Evolutionary conservation across 2,888 invertebrate species (phyloP), one percentile per base, ranked within the genome.

Genomic region (Eupithecia vulgata): DNA sequence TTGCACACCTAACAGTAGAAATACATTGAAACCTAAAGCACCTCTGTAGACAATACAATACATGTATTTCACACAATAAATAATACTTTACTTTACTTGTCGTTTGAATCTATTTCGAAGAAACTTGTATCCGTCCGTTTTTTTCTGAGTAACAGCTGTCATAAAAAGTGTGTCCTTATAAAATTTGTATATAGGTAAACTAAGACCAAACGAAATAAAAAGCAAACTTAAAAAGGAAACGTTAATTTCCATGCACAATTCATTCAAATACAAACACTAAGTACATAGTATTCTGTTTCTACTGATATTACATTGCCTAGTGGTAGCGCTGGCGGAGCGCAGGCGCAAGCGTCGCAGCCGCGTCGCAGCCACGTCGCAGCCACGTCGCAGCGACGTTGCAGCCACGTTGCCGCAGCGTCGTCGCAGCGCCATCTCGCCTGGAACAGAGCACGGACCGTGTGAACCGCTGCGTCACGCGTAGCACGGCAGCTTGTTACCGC

Each of bases 381-480:
- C 0, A 13, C 7, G 0, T 13, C 69, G 73, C 52, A 62, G 69
- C 69, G 12, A 10, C 2, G 10, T 30, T 62, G 71, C 57, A 62
- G 74, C 68, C 37, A 10, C 0, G 1, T 8, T 45, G 74, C 52
- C 57, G 48, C n/a, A 7, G 52, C 67, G 52, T 57, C 12, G 52
- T 42, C 37, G 4, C 6, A 3, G 65, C 68, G 68, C 21, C 35
- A 34, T 15, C 34, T 3, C 61, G 74, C 59, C 75, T 75, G 75
- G 52, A 75, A 75, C 67, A 59, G 75, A 67, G 64, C 67, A 71
- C 68, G 62, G 42, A 59, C 77, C 84, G 87, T 88, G 90, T 82
- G 89, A 90, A 88, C 71, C 82, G 91, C 89, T 77, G 81, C 79
- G 88, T 90, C 85, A 84, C 71, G 76, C 72, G 71, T 52, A 52